Conservation (phyloP, 2,888 invertebrate genomes). For the Synanthedon tipuliformis region DNA sequence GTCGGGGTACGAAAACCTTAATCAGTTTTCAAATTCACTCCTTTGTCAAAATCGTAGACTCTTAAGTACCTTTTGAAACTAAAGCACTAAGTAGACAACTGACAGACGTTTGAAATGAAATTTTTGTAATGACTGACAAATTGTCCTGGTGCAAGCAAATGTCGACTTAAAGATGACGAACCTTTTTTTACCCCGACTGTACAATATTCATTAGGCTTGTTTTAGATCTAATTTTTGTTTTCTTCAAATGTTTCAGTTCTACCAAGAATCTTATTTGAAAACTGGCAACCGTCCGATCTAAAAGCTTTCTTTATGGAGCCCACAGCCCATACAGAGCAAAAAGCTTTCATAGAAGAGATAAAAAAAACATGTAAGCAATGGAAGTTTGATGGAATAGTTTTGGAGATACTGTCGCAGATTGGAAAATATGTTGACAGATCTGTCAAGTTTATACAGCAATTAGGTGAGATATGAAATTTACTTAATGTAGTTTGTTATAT, state of each 20-base stretch:
- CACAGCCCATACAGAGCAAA: slow-evolving; percentile 74
- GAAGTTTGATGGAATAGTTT: slow-evolving; percentile 88
- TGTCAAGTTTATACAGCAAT: slow-evolving; percentile 73
- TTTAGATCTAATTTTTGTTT: background rate
- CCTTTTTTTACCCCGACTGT: too few relatives aligned
- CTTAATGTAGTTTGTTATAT: too few relatives aligned
- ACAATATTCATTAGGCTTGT: background rate
- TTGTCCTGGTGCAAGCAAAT: too few relatives aligned
- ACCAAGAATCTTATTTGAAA: slow-evolving; percentile 90
- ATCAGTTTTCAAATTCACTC: too few relatives aligned
- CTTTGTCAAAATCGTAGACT: too few relatives aligned
- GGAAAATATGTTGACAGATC: slow-evolving; percentile 77
- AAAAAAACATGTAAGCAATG: slow-evolving; percentile 78
- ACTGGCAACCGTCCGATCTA: slow-evolving; percentile 83
- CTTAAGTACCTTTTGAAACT: too few relatives aligned
- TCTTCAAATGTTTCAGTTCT: slow-evolving; percentile 73
- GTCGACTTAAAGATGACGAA: too few relatives aligned
- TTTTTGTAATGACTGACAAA: too few relatives aligned
- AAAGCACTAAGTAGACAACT: too few relatives aligned
- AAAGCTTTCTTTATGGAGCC: slow-evolving; percentile 76
- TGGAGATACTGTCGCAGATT: slow-evolving; percentile 88
- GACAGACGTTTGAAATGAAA: too few relatives aligned
- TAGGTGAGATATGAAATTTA: slow-evolving; percentile 47
- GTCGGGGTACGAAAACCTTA: too few relatives aligned
- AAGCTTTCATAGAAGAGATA: slow-evolving; percentile 76